A percentile compares a stretch with the other conserved stretches of the same genome.
Conservation (phyloP, 2,888 invertebrate species). For the Parnassius glacialis region DNA sequence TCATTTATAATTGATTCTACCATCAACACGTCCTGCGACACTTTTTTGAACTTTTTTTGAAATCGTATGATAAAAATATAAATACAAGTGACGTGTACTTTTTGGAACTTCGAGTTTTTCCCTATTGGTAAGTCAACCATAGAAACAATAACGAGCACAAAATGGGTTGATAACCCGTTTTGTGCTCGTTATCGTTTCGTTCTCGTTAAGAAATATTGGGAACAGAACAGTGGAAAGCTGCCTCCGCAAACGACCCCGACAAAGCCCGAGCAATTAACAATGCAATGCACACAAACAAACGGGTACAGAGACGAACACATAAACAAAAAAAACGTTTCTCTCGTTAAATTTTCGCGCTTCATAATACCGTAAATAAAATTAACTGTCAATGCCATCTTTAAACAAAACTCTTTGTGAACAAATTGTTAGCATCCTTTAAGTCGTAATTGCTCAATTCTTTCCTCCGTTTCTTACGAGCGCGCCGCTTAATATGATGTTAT, state of each 20-base stretch:
- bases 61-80: too few species aligned
- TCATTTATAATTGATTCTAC: too few species aligned
- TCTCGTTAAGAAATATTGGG: conserved; percentile 21
- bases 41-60: too few species aligned
- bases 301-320: conserved; percentile 7
- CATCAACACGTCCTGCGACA: too few species aligned
- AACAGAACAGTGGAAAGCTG: background rate
- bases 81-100: too few species aligned
- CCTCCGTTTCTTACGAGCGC: conserved; percentile 16
- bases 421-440: conserved; percentile 31
- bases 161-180: conserved; percentile 11
- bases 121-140: too few species aligned
- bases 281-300: conserved; percentile 25
- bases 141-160: conserved; percentile 11
- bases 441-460: conserved; percentile 30
- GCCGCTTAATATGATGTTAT: conserved; percentile 26
- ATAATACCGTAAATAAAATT: conserved; percentile 32
- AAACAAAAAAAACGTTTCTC: conserved; percentile 21
- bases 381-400: conserved; percentile 32
- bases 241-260: conserved; percentile 11
- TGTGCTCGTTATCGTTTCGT: too few species aligned
- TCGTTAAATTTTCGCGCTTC: conserved; percentile 41
- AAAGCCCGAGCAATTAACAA: conserved; percentile 24
- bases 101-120: too few species aligned
- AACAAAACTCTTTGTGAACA: conserved; percentile 29